A percentile compares a stretch with the other conserved stretches of the same genome.
Conservation (phyloP, 2,113 vertebrate species). For the Tringa solitaria region DNA sequence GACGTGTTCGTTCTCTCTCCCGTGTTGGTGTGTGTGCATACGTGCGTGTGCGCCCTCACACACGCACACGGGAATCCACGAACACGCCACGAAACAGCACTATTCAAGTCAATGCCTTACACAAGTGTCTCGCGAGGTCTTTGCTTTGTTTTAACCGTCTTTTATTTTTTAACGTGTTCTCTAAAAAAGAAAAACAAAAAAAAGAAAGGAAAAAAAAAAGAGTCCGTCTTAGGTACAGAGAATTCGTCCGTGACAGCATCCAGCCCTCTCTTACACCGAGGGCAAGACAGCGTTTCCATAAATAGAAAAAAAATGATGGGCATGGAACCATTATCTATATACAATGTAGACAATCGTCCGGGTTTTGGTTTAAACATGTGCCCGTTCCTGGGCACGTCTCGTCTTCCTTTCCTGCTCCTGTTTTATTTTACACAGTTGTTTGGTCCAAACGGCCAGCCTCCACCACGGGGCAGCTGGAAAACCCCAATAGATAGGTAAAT, state of each 20-base stretch:
- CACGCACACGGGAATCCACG: background rate
- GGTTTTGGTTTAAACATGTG: conserved; percentile 59
- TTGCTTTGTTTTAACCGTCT: conserved; percentile 22
- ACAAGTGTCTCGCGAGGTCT: conserved; percentile 25
- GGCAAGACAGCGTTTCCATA: conserved; percentile 60
- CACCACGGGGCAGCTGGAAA: conserved; percentile 31
- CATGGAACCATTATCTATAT: conserved; percentile 62
- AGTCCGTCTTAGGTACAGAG: conserved; percentile 56
- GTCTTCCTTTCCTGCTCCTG: conserved; percentile 57
- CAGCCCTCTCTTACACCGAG: conserved; percentile 44
- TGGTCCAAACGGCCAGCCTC: conserved; percentile 60
- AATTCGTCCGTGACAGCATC: conserved; percentile 41
- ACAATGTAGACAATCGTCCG: conserved; percentile 63
- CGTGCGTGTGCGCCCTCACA: background rate
- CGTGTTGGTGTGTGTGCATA: background rate
- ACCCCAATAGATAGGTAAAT: conserved; percentile 22
- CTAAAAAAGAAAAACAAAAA: background rate
- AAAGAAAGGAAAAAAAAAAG: background rate
- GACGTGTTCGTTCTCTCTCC: background rate
- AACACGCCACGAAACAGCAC: background rate
- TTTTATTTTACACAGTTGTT: conserved; percentile 52
- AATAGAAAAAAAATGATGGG: conserved; percentile 64
- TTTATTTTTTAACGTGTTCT: conserved; percentile 35
- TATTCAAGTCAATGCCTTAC: conserved; percentile 22
- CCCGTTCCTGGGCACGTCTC: conserved; percentile 30